Evolutionary conservation across 1,140 invertebrate genomes (phyloP).

Genomic region (Gryon sp.): DNA sequence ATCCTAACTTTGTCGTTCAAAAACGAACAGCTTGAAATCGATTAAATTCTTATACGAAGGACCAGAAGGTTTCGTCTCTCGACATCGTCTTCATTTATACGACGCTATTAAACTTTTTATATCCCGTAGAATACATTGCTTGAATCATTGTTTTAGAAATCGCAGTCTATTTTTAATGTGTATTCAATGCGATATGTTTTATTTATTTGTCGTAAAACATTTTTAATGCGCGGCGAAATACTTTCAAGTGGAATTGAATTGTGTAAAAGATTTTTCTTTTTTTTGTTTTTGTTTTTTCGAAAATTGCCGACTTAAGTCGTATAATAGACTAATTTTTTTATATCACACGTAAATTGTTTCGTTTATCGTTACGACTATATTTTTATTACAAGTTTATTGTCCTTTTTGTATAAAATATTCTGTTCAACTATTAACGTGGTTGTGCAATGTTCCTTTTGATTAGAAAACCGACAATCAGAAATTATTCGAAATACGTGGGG

Average conservation of each 20-base stretch:
- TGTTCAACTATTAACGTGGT: no score
- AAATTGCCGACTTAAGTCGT: constrained; percentile 7
- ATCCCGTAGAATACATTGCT: constrained; percentile 13
- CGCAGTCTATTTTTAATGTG: constrained; percentile 49
- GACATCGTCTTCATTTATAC: constrained; percentile 48
- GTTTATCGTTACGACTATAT: constrained; percentile 35
- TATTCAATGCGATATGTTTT: constrained; percentile 50
- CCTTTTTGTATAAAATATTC: no score
- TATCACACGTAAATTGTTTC: constrained; percentile 27
- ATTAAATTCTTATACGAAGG: constrained; percentile 44
- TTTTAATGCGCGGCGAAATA: constrained; percentile 36
- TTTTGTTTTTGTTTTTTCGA: constrained; percentile 3
- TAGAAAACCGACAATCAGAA: constrained; percentile 24
- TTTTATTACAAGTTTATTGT: constrained; percentile 39
- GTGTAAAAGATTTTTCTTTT: neutral
- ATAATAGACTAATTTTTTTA: constrained; percentile 47
- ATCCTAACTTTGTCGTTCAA: constrained; percentile 19
- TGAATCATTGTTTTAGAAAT: constrained; percentile 53
- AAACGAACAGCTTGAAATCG: constrained; percentile 23
- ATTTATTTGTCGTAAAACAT: constrained; percentile 54
- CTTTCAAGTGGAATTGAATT: constrained; percentile 13
- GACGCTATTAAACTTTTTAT: constrained; percentile 57
- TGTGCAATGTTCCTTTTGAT: constrained; percentile 37
- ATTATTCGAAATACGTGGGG: constrained; percentile 22
- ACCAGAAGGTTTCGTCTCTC: constrained; percentile 38